Evolutionary conservation across 2,113 vertebrate genomes (phyloP).

Genomic region (Phrynosoma platyrhinos): DNA sequence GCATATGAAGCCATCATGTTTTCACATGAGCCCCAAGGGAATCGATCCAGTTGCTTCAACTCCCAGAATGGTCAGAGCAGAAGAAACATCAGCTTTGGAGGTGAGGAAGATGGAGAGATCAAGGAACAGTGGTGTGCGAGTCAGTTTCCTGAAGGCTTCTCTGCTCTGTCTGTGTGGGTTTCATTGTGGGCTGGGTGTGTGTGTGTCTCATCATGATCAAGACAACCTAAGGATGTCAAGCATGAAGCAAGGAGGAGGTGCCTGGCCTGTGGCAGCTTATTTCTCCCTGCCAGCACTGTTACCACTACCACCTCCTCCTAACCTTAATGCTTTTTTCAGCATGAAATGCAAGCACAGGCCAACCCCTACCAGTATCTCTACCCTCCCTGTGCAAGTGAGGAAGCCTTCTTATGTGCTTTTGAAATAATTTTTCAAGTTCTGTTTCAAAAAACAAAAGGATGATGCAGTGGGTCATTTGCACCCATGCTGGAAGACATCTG

Average conservation of each 20-base stretch:
- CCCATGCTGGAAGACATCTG: no score
- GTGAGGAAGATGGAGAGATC: constrained; percentile 57
- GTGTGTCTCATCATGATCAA: constrained; percentile 38
- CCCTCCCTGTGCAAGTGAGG: background rate
- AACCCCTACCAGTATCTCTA: background rate
- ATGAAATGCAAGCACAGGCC: background rate
- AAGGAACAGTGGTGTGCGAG: constrained; percentile 64
- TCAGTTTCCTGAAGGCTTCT: constrained; percentile 77
- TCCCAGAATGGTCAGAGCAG: background rate
- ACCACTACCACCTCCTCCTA: background rate
- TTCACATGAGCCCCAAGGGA: background rate
- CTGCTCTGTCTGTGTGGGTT: constrained; percentile 60
- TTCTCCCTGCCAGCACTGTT: background rate
- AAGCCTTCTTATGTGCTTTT: background rate
- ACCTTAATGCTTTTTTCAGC: background rate
- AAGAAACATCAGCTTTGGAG: constrained; percentile 30
- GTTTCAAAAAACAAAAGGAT: no score
- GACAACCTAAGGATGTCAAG: constrained; percentile 41
- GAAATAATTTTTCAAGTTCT: no score
- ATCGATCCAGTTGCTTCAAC: background rate
- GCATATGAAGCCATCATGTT: background rate
- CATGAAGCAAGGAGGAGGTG: constrained; percentile 37
- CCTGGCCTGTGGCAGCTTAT: background rate
- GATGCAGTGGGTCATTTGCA: no score
- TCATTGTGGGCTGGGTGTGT: constrained; percentile 51